Conservation (phyloP, 2,797 vertebrate species). For the Notolabrus celidotus region DNA sequence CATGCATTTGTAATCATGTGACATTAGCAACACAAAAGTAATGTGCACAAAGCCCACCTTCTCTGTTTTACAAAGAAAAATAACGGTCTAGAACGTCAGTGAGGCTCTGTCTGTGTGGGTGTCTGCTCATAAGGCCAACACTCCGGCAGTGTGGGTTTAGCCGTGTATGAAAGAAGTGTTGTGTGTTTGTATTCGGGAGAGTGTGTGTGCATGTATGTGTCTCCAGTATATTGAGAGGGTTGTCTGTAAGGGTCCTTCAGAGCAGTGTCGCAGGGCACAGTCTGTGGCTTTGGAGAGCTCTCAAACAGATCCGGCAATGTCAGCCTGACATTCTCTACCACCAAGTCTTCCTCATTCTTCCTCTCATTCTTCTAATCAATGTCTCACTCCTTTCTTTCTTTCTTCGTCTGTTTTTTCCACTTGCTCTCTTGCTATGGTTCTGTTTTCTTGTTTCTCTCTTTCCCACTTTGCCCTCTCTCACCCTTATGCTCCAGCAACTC, state of each 20-base stretch:
- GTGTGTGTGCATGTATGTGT: slow-evolving; percentile 21
- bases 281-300: slow-evolving; percentile 67
- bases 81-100: not conserved
- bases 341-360: slow-evolving; percentile 35
- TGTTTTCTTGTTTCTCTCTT: slow-evolving; percentile 21
- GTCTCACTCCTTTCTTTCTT: slow-evolving; percentile 21
- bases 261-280: slow-evolving; percentile 42
- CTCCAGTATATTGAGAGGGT: slow-evolving; percentile 47
- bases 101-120: slow-evolving; percentile 20
- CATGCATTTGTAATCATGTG: not conserved
- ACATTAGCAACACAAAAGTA: not conserved
- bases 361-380: slow-evolving; percentile 34
- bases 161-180: slow-evolving; percentile 23
- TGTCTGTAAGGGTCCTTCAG: slow-evolving; percentile 60
- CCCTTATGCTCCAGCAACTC: not conserved
- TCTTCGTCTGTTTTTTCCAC: slow-evolving; percentile 14
- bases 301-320: slow-evolving; percentile 73
- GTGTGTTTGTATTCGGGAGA: slow-evolving; percentile 22
- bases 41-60: not conserved
- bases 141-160: slow-evolving; percentile 17
- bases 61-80: not conserved
- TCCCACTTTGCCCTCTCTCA: slow-evolving; percentile 4
- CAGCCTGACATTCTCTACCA: slow-evolving; percentile 78
- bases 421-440: slow-evolving; percentile 24
- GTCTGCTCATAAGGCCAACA: slow-evolving; percentile 11